Percentiles rank a stretch among this genome's conserved stretches.
These are phyloP conservation scores for Acanthosepion esculentum DNA, from an alignment of 2,888 invertebrate species.

Conservation along the genomic window DNA sequence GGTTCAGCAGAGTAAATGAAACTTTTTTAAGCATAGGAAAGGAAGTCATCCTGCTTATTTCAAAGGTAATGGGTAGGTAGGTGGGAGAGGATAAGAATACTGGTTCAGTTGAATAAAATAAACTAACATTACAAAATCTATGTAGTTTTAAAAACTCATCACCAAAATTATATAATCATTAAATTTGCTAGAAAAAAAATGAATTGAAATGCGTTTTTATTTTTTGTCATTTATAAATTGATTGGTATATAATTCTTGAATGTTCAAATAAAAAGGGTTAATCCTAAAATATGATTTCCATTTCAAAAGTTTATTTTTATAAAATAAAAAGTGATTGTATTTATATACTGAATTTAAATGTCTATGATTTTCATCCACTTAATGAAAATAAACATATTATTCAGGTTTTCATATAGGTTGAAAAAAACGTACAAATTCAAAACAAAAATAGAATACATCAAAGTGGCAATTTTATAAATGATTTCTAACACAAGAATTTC, in stretches of 20 bases:
- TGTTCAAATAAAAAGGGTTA: background rate
- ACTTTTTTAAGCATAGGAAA: background rate
- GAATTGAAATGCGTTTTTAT: too few species aligned
- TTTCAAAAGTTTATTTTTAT: background rate
- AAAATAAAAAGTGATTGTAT: too few species aligned
- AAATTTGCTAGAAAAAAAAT: background rate
- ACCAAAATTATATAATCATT: background rate
- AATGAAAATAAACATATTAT: too few species aligned
- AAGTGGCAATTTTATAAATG: too few species aligned
- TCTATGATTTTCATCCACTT: too few species aligned
- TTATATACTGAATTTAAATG: too few species aligned
- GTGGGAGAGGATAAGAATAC: background rate
- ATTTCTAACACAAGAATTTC: too few species aligned
- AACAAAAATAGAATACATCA: too few species aligned
- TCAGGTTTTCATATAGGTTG: too few species aligned
- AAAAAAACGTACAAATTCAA: too few species aligned
- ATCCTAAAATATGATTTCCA: background rate
- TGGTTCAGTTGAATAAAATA: background rate
- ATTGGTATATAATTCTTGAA: too few species aligned
- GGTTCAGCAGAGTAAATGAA: background rate
- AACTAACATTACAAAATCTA: background rate
- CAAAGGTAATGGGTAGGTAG: background rate
- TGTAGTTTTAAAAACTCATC: background rate
- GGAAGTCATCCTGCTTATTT: background rate
- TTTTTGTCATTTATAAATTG: too few species aligned